Base-by-base conservation (phyloP, 2,888 invertebrate genomes). In the Caradrina clavipalpis region DNA sequence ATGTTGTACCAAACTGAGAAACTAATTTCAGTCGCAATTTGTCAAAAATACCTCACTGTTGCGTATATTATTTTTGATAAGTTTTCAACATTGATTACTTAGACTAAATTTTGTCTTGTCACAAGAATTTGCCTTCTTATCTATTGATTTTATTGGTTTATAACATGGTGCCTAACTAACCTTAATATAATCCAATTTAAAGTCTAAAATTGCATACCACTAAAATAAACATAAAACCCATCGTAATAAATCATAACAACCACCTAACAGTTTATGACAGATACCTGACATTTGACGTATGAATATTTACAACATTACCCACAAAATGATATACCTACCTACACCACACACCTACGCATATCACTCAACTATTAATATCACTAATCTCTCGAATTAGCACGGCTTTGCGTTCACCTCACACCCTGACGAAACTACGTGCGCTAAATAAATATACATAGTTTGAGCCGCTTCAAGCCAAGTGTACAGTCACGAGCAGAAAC, bases 291-390 rank as follows among this genome's bases (percentile, higher is more conserved):
- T 11, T 15, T 45, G 5, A 56, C 19, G 4, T 45, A 63, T 56
- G 42, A 71, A 71, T 71, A 71, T 56, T 53, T 31, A 58, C 31
- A 21, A n/a, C 19, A 47, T 13, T 15, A 57, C 47, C 59, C 7
- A 42, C 51, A 42, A 68, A 68, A 53, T 74, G 17, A 49, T 68
- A 49, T 68, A 65, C 26, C 45, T 17, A 45, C 39, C 13, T 39
- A 39, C 13, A 26, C 67, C 56, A 51, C 68, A 57, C n/a, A 56
- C 31, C 68, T 50, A 65, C n/a, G 51, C 58, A 31, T 58, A 75
- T 70, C 60, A 75, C 76, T 70, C 72, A 60, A 60, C 67, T 60
- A 67, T 72, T 76, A 76, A 77, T 77, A 72, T 57, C 66, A 47
- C 60, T 77, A 67, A 72, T 63, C 73, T 56, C 17, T 39, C 26